phyloP scores from a whole-genome alignment of 2,888 invertebrate genomes.

The Cerastoderma edule region DNA sequence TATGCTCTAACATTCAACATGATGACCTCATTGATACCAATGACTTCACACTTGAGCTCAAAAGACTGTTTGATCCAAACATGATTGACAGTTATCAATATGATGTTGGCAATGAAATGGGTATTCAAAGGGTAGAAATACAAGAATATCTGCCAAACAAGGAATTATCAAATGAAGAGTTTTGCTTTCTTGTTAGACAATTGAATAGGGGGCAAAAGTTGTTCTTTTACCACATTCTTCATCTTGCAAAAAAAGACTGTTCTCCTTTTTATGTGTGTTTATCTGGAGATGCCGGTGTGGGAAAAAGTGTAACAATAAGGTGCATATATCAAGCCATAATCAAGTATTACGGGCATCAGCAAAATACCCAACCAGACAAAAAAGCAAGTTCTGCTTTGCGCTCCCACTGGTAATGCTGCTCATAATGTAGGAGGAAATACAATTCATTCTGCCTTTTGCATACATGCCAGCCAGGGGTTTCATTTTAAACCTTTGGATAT shows the following conservation, averaged over 20 bases:
- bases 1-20: neutral
- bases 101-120: slow-evolving; percentile 6
- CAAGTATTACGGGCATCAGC: neutral
- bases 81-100: neutral
- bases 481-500: too few species aligned
- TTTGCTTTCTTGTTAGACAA: neutral
- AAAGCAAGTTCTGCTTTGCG: too few species aligned
- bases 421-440: too few species aligned
- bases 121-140: neutral
- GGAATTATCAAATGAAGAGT: neutral
- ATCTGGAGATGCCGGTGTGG: neutral
- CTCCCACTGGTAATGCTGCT: too few species aligned
- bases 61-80: neutral
- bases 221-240: neutral
- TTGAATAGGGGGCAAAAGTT: neutral
- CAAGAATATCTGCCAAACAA: neutral
- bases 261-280: neutral
- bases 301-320: slow-evolving; percentile 11
- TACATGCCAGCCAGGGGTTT: too few species aligned
- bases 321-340: slow-evolving; percentile 1
- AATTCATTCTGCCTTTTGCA: too few species aligned
- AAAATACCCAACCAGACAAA: too few species aligned
- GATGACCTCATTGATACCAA: neutral
- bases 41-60: too few species aligned
- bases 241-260: neutral